A percentile compares a stretch with the other conserved stretches of the same genome.
These are phyloP conservation scores for Pipistrellus kuhlii DNA, from an alignment of 2,797 vertebrate genomes.

Conservation along the genomic window DNA sequence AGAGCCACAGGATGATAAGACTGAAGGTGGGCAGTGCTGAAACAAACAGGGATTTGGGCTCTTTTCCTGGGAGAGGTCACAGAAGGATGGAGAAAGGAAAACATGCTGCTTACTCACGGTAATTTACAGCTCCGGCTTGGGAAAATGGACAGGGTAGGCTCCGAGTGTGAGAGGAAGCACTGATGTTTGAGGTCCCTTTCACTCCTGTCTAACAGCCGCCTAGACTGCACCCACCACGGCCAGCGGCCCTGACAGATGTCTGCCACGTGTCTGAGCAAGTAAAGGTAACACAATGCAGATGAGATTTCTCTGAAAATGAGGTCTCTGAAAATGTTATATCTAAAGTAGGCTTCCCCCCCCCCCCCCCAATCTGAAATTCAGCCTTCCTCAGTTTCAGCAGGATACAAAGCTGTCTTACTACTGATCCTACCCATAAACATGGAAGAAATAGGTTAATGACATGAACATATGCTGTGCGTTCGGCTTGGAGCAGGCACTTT, in stretches of 20 bases:
- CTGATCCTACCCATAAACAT: not conserved
- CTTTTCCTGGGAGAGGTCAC: not conserved
- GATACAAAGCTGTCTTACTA: too few relatives aligned
- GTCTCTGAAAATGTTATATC: not conserved
- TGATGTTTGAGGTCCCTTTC: fast-evolving
- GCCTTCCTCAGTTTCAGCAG: not conserved
- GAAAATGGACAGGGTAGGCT: not conserved
- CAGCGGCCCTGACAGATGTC: not conserved
- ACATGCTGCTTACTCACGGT: not conserved
- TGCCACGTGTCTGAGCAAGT: not conserved
- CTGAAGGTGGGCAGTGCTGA: not conserved
- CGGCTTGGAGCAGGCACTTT: not conserved
- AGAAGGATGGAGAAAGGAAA: not conserved
- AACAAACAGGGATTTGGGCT: not conserved
- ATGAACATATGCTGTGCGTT: too few relatives aligned
- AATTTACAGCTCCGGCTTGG: not conserved
- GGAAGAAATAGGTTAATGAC: not conserved
- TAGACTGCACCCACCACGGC: not conserved
- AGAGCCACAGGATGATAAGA: not conserved
- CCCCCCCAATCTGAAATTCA: not conserved
- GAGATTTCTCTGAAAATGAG: not conserved
- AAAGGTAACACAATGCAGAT: not conserved
- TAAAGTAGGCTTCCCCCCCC: too few relatives aligned
- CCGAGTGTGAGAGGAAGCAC: not conserved
- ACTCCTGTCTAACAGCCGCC: not conserved